These are phyloP conservation scores for Euleptes europaea DNA, from an alignment of 2,113 vertebrate species.

Conservation along the genomic window DNA sequence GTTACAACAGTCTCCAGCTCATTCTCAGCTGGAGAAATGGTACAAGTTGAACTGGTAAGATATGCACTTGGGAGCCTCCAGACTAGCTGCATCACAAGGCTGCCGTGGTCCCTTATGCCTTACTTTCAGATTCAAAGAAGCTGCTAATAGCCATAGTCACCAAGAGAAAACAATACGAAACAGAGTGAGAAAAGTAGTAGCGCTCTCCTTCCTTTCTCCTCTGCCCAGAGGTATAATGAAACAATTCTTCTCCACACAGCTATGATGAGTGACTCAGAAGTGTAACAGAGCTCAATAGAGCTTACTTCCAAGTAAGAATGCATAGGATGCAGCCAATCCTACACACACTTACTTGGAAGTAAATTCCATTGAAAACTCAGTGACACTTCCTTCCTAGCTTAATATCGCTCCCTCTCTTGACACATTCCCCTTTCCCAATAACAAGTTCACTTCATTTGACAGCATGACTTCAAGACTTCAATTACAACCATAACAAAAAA, in stretches of 20 bases:
- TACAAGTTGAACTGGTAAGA: not conserved
- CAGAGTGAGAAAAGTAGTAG: not conserved
- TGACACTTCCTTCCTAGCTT: not conserved
- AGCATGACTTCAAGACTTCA: not conserved
- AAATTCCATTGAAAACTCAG: not conserved
- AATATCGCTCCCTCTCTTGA: not conserved
- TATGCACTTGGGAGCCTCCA: not conserved
- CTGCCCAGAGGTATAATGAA: not conserved
- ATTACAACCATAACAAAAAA: not conserved
- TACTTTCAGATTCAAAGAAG: not conserved
- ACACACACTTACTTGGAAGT: not conserved
- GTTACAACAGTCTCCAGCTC: not conserved
- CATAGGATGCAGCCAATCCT: too few species aligned
- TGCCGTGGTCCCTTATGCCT: not conserved
- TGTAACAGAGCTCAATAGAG: too few species aligned
- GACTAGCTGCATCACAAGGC: not conserved
- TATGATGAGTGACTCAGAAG: too few species aligned
- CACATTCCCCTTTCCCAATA: not conserved
- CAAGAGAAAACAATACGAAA: not conserved
- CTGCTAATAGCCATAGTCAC: not conserved
- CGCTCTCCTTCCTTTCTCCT: not conserved
- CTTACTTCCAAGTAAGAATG: too few species aligned
- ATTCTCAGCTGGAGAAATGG: not conserved
- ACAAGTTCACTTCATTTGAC: not conserved
- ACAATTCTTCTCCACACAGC: not conserved